These are phyloP conservation scores for Beaufortia kweichowensis DNA, from an alignment of 2,113 vertebrate genomes.

Conservation along the genomic window DNA sequence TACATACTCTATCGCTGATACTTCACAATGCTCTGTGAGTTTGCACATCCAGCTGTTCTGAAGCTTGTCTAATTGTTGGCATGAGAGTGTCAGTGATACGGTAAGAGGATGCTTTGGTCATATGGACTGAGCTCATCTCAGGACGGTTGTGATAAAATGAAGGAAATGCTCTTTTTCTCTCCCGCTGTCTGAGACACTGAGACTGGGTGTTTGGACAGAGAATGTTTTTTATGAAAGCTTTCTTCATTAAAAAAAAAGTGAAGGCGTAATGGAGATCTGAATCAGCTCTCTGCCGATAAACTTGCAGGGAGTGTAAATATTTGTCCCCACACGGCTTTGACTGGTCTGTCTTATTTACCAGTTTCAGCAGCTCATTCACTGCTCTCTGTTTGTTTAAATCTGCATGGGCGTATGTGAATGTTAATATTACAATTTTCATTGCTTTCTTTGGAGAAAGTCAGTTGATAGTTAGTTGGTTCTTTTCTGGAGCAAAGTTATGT, in stretches of 20 bases:
- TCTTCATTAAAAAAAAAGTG: constrained; percentile 35
- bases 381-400: constrained; percentile 28
- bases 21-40: neutral
- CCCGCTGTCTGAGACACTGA: no score
- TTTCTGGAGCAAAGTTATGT: constrained; percentile 37
- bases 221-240: constrained; percentile 31
- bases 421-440: neutral
- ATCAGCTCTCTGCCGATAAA: constrained; percentile 30
- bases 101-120: constrained; percentile 33
- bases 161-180: neutral
- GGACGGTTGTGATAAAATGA: neutral
- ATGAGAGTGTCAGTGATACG: constrained; percentile 30
- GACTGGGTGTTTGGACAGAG: neutral
- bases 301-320: constrained; percentile 54
- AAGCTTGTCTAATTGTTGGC: constrained; percentile 35
- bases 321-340: constrained; percentile 44
- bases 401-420: constrained; percentile 22
- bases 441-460: neutral
- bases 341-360: constrained; percentile 42
- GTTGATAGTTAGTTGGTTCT: no score
- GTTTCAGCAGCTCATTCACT: constrained; percentile 43
- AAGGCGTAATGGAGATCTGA: constrained; percentile 24
- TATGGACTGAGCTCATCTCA: constrained; percentile 8
- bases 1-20: neutral
- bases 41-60: constrained; percentile 22